Percentiles rank a stretch among this genome's conserved stretches.
These are phyloP conservation scores for Bombus difficillimus DNA, from an alignment of 1,140 invertebrate species.

Conservation along the genomic window DNA sequence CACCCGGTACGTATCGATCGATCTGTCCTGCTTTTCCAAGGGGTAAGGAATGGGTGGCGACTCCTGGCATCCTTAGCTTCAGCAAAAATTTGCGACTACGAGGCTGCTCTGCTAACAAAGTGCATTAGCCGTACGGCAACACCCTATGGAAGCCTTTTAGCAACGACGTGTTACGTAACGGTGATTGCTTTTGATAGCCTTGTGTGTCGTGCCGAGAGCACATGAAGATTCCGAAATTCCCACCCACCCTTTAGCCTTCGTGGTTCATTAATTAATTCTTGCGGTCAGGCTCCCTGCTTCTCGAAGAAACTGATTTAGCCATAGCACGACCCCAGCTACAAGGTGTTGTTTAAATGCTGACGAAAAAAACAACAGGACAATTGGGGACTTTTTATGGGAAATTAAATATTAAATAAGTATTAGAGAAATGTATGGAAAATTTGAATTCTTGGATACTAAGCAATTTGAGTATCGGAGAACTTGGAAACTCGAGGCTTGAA, in stretches of 20 bases:
- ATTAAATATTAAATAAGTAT: too few species aligned
- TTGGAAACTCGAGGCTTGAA: too few species aligned
- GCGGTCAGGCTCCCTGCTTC: background rate
- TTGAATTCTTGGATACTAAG: too few species aligned
- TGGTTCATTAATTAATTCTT: conserved; percentile 7
- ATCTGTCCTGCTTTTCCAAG: conserved; percentile 34
- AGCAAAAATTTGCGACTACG: conserved; percentile 48
- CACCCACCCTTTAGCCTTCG: background rate
- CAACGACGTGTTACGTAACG: conserved; percentile 20
- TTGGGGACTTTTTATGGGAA: too few species aligned
- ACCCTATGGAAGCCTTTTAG: conserved; percentile 21
- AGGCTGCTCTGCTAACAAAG: conserved; percentile 13
- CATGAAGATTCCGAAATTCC: conserved; percentile 24
- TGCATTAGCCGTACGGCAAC: conserved; percentile 44
- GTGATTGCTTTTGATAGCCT: conserved; percentile 5
- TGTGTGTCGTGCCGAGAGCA: background rate
- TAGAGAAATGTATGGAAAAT: too few species aligned
- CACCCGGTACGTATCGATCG: conserved; percentile 26
- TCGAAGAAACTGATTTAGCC: background rate
- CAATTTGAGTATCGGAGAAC: too few species aligned
- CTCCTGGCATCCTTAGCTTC: conserved; percentile 27
- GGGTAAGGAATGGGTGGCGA: background rate
- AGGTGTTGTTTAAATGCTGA: background rate
- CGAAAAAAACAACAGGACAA: too few species aligned
- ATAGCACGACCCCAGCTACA: background rate